Percentiles rank a stretch among this genome's conserved stretches.
Conservation (phyloP, 2,888 invertebrate genomes). For the Hydropsyche betteni region DNA sequence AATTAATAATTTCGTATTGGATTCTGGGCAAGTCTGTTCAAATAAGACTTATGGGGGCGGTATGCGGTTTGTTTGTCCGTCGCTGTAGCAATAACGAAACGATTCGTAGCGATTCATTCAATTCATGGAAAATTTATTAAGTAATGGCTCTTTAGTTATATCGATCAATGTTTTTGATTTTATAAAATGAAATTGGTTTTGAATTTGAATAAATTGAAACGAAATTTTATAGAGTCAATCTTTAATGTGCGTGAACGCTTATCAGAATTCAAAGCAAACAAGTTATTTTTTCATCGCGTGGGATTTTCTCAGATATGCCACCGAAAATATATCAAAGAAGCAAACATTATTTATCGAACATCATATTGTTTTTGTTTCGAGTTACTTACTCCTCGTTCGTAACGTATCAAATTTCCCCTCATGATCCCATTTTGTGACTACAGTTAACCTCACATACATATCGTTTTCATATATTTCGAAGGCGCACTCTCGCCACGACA, state of each 20-base stretch:
- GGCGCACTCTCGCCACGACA: neutral
- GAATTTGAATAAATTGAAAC: neutral
- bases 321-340: conserved; percentile 9
- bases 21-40: too few species aligned
- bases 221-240: neutral
- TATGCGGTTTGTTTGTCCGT: neutral
- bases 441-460: conserved; percentile 6
- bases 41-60: neutral
- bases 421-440: neutral
- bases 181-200: too few species aligned
- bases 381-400: neutral
- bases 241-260: neutral
- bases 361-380: conserved; percentile 21
- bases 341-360: conserved; percentile 19
- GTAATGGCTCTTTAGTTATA: too few species aligned
- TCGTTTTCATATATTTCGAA: neutral
- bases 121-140: too few species aligned
- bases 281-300: conserved; percentile 7
- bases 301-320: neutral
- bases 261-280: neutral
- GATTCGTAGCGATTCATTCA: neutral
- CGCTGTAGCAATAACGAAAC: neutral
- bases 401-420: conserved; percentile 6
- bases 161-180: too few species aligned
- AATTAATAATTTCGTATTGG: too few species aligned